Base-by-base conservation (phyloP, 2,888 invertebrate genomes). In the Agrotis segetum region DNA sequence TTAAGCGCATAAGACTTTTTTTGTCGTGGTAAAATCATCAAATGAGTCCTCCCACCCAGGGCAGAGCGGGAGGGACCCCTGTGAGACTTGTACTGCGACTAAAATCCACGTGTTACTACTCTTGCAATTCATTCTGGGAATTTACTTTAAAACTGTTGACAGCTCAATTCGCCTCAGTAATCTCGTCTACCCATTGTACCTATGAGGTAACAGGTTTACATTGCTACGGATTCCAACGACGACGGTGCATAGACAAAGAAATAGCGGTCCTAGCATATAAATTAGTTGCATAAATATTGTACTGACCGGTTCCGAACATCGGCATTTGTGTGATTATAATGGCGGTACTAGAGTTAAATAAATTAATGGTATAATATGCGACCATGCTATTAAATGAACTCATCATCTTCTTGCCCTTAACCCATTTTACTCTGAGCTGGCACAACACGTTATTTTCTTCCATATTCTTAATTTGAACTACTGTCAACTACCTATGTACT, bases 151-250 rank as follows among this genome's bases (percentile, higher is more conserved):
- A 73, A 24, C 16, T 16, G 14, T 64, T 77, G 64, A 56, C 67
- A 65, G 71, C 77, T 71, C 64, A 81, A 62, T 71, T 65, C 50
- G 63, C 60, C 24, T 7, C 40, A 50, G 50, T 77, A 79, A 77
- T 77, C 72, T 77, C 53, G 62, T 71, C 24, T 17, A 70, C 7
- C 11, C 1, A 58, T 53, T 29, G 55, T 67, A 40, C 40, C 40
- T 40, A 65, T 72, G 66, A 49, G n/a, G 63, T 83, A 83, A 84
- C 82, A 72, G 80, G 85, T 82, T 82, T 84, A 72, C 82, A 69
- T 59, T 79, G 67, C 70, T 84, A 83, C 62, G 83, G 85, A 71
- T 83, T 84, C 83, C 72, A 17, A 73, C 66, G 74, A 73, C 67
- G 74, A 62, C 82, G 64, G 21, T 65, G 55, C 71, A 59, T 55